These are phyloP conservation scores for Gambusia affinis DNA, from an alignment of 2,113 vertebrate genomes.

Conservation along the genomic window DNA sequence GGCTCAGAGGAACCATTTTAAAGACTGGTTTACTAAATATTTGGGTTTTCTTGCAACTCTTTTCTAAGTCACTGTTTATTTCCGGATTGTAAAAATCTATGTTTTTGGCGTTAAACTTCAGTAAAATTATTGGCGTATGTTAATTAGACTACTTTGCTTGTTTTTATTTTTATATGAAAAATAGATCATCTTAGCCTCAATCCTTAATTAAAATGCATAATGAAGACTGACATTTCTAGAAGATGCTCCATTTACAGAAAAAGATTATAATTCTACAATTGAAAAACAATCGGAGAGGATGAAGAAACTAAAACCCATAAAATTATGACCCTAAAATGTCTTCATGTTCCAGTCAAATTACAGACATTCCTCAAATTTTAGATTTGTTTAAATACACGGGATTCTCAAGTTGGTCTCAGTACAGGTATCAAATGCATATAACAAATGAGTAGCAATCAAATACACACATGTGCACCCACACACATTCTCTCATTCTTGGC, in stretches of 20 bases:
- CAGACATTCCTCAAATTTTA: constrained; percentile 28
- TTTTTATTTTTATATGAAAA: neutral
- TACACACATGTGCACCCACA: constrained; percentile 2
- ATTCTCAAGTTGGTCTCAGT: constrained; percentile 73
- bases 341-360: constrained; percentile 18
- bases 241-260: neutral
- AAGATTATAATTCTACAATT: neutral
- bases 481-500: constrained; percentile 48
- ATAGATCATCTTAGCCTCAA: neutral
- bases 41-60: no score
- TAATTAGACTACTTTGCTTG: neutral
- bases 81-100: neutral
- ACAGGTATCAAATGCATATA: constrained; percentile 47
- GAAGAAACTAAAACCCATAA: neutral
- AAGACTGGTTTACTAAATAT: neutral
- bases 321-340: constrained; percentile 34
- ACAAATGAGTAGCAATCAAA: constrained; percentile 23
- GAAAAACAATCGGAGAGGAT: neutral
- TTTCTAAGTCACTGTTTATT: no score
- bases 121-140: neutral
- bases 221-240: constrained; percentile 3
- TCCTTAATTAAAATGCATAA: constrained; percentile 1
- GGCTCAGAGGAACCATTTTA: constrained; percentile 31
- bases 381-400: constrained; percentile 39
- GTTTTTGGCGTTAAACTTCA: neutral